Evolutionary conservation across 1,140 invertebrate species (phyloP).

Genomic region (Paraescarpia echinospica): DNA sequence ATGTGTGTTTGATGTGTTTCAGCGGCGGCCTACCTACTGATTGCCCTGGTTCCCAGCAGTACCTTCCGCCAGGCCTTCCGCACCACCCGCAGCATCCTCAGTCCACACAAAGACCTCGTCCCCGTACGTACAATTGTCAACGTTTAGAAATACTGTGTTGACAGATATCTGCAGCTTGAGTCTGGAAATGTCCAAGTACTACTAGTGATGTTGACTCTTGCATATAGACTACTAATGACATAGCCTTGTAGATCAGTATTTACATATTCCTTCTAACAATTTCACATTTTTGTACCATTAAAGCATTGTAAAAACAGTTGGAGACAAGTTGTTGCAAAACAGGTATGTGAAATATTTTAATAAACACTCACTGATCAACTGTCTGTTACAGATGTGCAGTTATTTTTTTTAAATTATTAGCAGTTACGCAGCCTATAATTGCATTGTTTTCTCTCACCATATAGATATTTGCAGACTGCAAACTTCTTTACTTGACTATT

Average conservation of each 20-base stretch:
- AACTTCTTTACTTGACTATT: too few species aligned
- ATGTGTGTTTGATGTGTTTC: slow-evolving; percentile 33
- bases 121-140: slow-evolving; percentile 40
- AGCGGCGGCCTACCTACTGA: slow-evolving; percentile 82
- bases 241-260: neutral
- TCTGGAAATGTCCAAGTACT: neutral
- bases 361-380: too few species aligned
- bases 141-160: too few species aligned
- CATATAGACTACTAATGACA: too few species aligned
- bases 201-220: neutral
- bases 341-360: neutral
- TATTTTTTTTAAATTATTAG: neutral
- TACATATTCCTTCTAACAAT: neutral
- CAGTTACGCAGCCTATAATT: too few species aligned
- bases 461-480: too few species aligned
- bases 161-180: neutral
- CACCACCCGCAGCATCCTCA: slow-evolving; percentile 62
- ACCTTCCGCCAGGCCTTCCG: slow-evolving; percentile 85
- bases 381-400: neutral
- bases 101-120: slow-evolving; percentile 56
- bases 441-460: too few species aligned
- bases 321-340: neutral
- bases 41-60: slow-evolving; percentile 83
- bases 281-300: too few species aligned
- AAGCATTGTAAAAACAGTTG: too few species aligned